These are phyloP conservation scores for rabbit (Oryctolagus cuniculus) DNA, from an alignment of 2,113 vertebrate species.

Conservation along the genomic window mOryCun1.1 NC_091439.1:89500001-89500500, in stretches of 20 bases:
- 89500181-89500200: too few relatives aligned
- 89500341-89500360: not conserved
- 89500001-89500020: too few relatives aligned
- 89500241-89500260: not conserved
- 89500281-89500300: not conserved
- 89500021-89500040: too few relatives aligned
- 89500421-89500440: not conserved
- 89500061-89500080: too few relatives aligned
- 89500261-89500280: conserved; percentile 26
- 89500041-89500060: too few relatives aligned
- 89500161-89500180: too few relatives aligned
- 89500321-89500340: not conserved
- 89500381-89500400: not conserved
- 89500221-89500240: not conserved
- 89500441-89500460: conserved; percentile 2
- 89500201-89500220: too few relatives aligned
- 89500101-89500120: too few relatives aligned
- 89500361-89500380: not conserved
- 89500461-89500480: not conserved
- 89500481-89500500: not conserved
- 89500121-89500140: too few relatives aligned
- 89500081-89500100: too few relatives aligned
- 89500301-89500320: not conserved
- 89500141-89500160: too few relatives aligned
- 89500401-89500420: not conserved